Conservation (phyloP, 1,140 invertebrate genomes). For the Drosophila parvula region DNA sequence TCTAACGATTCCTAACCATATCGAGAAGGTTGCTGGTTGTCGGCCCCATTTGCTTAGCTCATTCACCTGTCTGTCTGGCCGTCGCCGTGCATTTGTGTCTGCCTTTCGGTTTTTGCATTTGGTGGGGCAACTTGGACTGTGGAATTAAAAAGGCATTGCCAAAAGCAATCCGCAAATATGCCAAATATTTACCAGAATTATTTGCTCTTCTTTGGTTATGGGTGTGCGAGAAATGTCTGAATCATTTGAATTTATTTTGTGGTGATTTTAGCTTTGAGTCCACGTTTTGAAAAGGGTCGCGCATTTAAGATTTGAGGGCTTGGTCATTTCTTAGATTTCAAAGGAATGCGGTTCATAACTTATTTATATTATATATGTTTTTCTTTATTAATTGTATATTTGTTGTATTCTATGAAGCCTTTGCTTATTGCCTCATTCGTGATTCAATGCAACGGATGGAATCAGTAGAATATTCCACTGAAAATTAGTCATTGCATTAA, state of each 20-base stretch:
- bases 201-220: slow-evolving; percentile 43
- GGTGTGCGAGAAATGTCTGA: slow-evolving; percentile 46
- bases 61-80: slow-evolving; percentile 60
- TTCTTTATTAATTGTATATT: neutral
- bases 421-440: neutral
- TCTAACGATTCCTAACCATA: slow-evolving; percentile 74
- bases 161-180: slow-evolving; percentile 72
- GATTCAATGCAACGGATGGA: neutral
- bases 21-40: slow-evolving; percentile 71
- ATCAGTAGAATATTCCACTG: neutral
- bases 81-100: slow-evolving; percentile 68
- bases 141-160: slow-evolving; percentile 63
- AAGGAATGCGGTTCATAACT: neutral
- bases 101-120: slow-evolving; percentile 55
- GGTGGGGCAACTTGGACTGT: slow-evolving; percentile 1
- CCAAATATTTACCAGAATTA: slow-evolving; percentile 74
- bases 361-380: neutral
- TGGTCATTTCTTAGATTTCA: neutral
- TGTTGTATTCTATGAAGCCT: neutral
- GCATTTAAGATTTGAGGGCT: neutral
- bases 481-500: slow-evolving; percentile 8
- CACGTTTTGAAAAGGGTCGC: slow-evolving; percentile 15
- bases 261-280: neutral
- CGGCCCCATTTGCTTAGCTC: slow-evolving; percentile 70
- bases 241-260: slow-evolving; percentile 37